phyloP scores from a whole-genome alignment of 2,113 vertebrate genomes.

The Anguilla rostrata region DNA sequence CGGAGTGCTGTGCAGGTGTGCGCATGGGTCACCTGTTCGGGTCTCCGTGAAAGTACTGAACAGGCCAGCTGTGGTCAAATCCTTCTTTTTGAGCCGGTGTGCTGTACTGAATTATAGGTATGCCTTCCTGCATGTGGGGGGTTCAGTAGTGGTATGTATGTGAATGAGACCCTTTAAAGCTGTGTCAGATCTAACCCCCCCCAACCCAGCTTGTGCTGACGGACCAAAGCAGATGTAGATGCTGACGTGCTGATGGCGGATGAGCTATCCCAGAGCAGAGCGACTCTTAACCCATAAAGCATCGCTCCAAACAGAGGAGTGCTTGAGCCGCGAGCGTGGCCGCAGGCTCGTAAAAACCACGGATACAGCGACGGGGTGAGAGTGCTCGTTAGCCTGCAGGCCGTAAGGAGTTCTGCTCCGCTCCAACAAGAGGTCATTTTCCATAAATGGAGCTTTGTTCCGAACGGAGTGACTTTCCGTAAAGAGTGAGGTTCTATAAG shows the following conservation, averaged over 20 bases:
- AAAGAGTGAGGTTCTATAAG: too few relatives aligned
- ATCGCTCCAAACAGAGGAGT: constrained; percentile 69
- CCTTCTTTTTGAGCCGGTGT: neutral
- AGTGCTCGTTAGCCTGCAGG: neutral
- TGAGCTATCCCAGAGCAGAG: constrained; percentile 63
- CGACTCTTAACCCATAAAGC: constrained; percentile 69
- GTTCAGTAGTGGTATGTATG: constrained; percentile 13
- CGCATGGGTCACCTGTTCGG: neutral
- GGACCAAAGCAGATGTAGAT: constrained; percentile 50
- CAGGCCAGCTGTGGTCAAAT: neutral
- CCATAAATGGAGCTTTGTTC: neutral
- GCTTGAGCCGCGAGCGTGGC: constrained; percentile 55
- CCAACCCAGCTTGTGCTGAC: constrained; percentile 55
- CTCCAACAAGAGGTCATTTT: neutral
- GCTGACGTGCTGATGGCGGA: constrained; percentile 65
- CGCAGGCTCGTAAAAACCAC: constrained; percentile 61
- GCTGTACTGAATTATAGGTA: neutral
- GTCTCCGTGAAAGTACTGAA: too few relatives aligned
- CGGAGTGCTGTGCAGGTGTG: neutral
- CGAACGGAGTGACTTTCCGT: neutral
- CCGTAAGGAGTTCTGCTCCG: neutral
- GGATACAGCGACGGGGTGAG: constrained; percentile 6
- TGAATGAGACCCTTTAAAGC: constrained; percentile 50
- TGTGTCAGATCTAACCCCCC: constrained; percentile 62
- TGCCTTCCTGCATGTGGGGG: neutral